Evolutionary conservation across 2,888 invertebrate genomes (phyloP).

Genomic region (Acanthosepion pharaonis): DNA sequence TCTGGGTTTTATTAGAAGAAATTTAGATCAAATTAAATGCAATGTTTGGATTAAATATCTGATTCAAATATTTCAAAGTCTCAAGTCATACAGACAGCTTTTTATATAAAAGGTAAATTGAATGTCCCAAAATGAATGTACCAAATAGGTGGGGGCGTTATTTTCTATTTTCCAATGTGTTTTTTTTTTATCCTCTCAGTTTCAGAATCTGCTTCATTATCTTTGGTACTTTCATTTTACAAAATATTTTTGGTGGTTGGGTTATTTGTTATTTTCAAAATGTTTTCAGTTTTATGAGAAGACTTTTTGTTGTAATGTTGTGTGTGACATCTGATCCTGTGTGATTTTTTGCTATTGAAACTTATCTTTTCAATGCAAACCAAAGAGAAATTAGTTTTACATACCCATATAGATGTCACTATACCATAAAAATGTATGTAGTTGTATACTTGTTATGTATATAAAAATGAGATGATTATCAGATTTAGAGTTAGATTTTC

Average conservation of each 20-base stretch:
- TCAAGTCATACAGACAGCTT: neutral
- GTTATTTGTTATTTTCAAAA: neutral
- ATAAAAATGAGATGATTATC: too few species aligned
- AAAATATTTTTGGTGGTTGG: neutral
- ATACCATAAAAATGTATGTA: too few species aligned
- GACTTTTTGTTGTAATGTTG: neutral
- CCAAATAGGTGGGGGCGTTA: neutral
- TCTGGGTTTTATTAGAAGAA: too few species aligned
- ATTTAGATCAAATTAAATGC: too few species aligned
- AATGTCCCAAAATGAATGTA: neutral
- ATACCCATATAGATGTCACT: too few species aligned
- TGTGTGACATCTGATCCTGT: neutral
- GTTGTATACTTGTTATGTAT: too few species aligned
- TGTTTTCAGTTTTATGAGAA: neutral
- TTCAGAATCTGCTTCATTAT: neutral
- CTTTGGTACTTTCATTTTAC: neutral
- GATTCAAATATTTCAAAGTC: too few species aligned
- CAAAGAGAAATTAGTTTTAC: too few species aligned
- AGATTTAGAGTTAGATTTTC: too few species aligned
- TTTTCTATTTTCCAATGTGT: neutral
- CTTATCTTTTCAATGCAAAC: too few species aligned
- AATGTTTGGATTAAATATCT: too few species aligned
- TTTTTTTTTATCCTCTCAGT: neutral
- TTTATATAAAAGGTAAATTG: neutral
- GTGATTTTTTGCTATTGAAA: too few species aligned